Evolutionary conservation across 2,888 invertebrate species (phyloP), one percentile per base, ranked within the genome.

Genomic region (Pegoplata infirma): DNA sequence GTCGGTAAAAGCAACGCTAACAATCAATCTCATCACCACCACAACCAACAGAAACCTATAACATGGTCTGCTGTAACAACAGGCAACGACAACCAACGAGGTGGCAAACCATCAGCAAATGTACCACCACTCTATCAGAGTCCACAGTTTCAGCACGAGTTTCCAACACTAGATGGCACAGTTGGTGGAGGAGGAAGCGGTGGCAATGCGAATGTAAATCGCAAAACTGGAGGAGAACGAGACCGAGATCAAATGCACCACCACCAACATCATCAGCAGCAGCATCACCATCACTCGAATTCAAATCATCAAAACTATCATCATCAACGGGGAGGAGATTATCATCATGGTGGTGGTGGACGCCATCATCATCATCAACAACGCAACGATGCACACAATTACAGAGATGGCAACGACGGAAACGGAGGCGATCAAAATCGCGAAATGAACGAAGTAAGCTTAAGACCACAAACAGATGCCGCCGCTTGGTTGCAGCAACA

Each of bases 81-180:
- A 83, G 90, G 90, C 83, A 87, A 88, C 86, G 90, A 89, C 75
- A 84, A 85, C 78, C 84, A 78, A 77, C 85, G 80, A 78, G 83
- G 83, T 78, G 83, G 82, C 55, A 82, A 82, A 68, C 81, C 81
- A 36, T 82, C 84, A 58, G 83, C 85, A 61, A 84, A 84, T 19
- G 90, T 92, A 64, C 93, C 93, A 56, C 93, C 92, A 40, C 91
- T 94, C 79, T 94, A 94, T 85, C 94, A 96, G 90, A 96, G 94
- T 90, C 93, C 96, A 84, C 95, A 95, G 90, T 97, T 97, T 92
- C 97, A 97, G 91, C 96, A 97, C 93, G 98, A 98, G 91, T 98
- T 98, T 92, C 98, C 98, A 88, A 96, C 96, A 88, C 89, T 93
- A 85, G 92, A 92, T 88, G 92, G 92, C 83, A 90, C 92, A 86